A percentile compares a stretch with the other conserved stretches of the same genome.
Conservation (phyloP, 2,113 vertebrate genomes). For the Chloropsis cyanopogon region DNA sequence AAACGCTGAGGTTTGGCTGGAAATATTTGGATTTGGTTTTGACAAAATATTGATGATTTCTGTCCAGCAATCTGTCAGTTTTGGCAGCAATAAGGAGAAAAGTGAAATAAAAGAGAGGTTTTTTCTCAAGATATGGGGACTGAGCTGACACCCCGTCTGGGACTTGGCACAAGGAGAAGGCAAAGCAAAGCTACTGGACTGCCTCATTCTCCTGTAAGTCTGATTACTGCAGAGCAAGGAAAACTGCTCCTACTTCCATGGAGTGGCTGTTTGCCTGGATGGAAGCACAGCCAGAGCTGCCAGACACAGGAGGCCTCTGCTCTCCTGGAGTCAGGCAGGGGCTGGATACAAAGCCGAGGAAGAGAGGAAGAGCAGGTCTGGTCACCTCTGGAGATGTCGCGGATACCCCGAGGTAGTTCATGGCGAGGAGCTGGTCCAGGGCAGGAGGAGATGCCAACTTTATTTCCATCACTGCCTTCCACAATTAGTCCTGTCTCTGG, state of each 20-base stretch:
- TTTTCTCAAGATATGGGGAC: background rate
- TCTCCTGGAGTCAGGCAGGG: background rate
- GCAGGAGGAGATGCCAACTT: background rate
- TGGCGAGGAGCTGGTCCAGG: background rate
- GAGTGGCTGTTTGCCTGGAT: background rate
- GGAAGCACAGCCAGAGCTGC: background rate
- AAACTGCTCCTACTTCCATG: background rate
- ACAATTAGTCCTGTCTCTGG: background rate
- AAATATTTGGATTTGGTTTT: slow-evolving; percentile 30
- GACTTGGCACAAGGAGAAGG: background rate
- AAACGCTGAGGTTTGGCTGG: slow-evolving; percentile 31
- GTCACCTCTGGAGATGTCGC: background rate
- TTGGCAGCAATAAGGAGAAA: background rate
- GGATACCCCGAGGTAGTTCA: background rate
- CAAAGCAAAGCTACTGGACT: background rate
- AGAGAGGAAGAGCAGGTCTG: background rate
- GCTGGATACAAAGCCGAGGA: background rate
- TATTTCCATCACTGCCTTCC: slow-evolving; percentile 18
- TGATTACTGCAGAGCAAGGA: background rate
- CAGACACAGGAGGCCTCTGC: background rate
- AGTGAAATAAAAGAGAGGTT: background rate
- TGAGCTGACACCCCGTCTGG: slow-evolving; percentile 23
- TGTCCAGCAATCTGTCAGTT: background rate
- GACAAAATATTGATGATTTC: slow-evolving; percentile 43
- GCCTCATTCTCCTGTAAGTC: background rate